A percentile compares a stretch with the other conserved stretches of the same genome.
These are phyloP conservation scores for Drosophila histrio DNA, from an alignment of 2,888 invertebrate genomes.

Conservation along the genomic window DNA sequence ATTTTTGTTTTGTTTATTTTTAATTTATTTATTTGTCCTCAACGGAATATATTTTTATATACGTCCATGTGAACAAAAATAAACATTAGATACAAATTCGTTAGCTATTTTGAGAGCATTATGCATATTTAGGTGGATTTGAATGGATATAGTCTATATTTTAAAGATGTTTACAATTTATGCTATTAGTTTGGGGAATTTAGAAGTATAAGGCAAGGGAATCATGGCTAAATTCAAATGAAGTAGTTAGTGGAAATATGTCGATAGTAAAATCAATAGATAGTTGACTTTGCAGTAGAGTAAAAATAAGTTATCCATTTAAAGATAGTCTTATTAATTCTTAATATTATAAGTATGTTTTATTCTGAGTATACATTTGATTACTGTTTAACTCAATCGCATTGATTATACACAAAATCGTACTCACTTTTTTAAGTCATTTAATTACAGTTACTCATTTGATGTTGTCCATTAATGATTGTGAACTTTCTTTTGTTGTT, in stretches of 20 bases:
- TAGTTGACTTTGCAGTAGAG: too few species aligned
- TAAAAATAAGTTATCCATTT: too few species aligned
- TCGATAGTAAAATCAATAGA: too few species aligned
- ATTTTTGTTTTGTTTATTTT: slow-evolving; percentile 13
- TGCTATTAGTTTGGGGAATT: too few species aligned
- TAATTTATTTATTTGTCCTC: slow-evolving; percentile 55
- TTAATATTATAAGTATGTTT: too few species aligned
- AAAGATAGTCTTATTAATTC: too few species aligned
- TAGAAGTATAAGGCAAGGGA: too few species aligned
- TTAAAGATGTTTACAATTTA: neutral
- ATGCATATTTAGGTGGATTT: neutral
- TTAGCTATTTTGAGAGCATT: slow-evolving; percentile 24
- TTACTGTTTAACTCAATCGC: neutral
- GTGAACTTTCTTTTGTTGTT: slow-evolving; percentile 6
- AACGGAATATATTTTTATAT: slow-evolving; percentile 3
- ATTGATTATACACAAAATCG: neutral
- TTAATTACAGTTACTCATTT: neutral
- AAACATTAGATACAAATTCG: slow-evolving; percentile 2
- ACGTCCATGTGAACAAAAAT: neutral
- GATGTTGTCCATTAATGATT: slow-evolving; percentile 5
- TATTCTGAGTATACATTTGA: neutral
- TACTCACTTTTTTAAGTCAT: neutral
- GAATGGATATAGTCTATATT: neutral
- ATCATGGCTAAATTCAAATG: too few species aligned
- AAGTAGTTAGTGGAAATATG: too few species aligned